These are phyloP conservation scores for Pelodytes ibericus DNA, from an alignment of 2,797 vertebrate genomes.

Conservation along the genomic window DNA sequence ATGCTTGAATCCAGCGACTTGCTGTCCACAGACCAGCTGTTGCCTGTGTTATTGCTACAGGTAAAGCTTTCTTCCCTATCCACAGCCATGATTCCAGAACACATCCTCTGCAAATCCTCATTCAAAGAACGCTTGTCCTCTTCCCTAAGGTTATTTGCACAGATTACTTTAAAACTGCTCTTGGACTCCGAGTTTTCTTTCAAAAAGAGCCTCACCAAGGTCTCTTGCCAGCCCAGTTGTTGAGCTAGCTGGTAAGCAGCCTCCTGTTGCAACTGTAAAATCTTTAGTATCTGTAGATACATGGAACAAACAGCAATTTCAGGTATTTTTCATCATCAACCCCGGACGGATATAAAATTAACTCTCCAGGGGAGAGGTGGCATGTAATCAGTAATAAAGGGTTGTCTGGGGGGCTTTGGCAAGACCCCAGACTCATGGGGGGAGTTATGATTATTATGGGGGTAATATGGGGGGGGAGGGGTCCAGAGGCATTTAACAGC, in stretches of 20 bases:
- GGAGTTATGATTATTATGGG: no score
- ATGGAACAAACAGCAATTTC: conserved; percentile 4
- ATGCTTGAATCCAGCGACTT: conserved; percentile 78
- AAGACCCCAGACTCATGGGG: no score
- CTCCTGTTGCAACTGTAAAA: conserved; percentile 87
- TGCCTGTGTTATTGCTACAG: conserved; percentile 65
- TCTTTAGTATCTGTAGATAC: conserved; percentile 81
- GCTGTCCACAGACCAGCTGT: conserved; percentile 76
- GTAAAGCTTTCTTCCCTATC: conserved; percentile 62
- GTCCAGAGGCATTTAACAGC: no score
- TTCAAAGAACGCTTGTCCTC: conserved; percentile 59
- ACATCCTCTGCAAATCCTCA: conserved; percentile 65
- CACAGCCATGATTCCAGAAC: conserved; percentile 60
- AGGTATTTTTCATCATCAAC: no score
- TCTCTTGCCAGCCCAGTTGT: conserved; percentile 96
- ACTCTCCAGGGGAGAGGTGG: no score
- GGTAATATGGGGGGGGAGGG: no score
- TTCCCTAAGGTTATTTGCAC: conserved; percentile 67
- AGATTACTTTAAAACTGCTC: conserved; percentile 60
- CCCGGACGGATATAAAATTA: no score
- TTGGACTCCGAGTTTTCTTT: conserved; percentile 71
- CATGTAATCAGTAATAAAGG: no score
- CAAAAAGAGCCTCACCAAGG: conserved; percentile 84
- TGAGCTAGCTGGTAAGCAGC: conserved; percentile 86
- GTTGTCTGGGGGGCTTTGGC: no score